Conservation (phyloP, 2,888 invertebrate species). For the Mesodorylaimus sp. region DNA sequence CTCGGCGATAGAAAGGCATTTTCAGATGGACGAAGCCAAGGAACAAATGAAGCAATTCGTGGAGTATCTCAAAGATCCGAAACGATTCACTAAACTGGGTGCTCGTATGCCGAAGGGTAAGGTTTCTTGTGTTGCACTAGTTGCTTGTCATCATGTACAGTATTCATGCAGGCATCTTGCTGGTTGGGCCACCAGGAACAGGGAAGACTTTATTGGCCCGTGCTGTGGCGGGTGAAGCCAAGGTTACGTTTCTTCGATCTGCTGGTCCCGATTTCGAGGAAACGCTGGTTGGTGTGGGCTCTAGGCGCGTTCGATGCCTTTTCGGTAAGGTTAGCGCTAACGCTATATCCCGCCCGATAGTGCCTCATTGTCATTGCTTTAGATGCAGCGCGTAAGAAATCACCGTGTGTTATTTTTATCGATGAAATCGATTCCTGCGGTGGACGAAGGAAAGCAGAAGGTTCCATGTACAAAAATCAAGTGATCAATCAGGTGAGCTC, state of each 20-base stretch:
- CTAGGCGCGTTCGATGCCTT: conserved; percentile 70
- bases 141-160: no score
- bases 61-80: conserved; percentile 80
- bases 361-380: conserved; percentile 25
- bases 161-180: conserved; percentile 4
- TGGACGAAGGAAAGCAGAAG: conserved; percentile 75
- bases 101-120: conserved; percentile 80
- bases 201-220: neutral
- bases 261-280: conserved; percentile 98
- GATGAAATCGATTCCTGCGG: conserved; percentile 99
- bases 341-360: no score
- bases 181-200: neutral
- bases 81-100: conserved; percentile 73
- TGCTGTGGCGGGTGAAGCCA: conserved; percentile 52
- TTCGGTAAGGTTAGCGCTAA: conserved; percentile 47
- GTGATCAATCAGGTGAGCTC: conserved; percentile 91
- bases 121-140: no score
- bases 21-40: conserved; percentile 77
- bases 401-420: conserved; percentile 95
- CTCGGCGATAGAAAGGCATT: no score
- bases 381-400: conserved; percentile 80
- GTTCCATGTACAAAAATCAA: conserved; percentile 97
- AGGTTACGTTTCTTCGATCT: conserved; percentile 94
- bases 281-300: conserved; percentile 90
- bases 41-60: conserved; percentile 89